Evolutionary conservation across 2,888 invertebrate species (phyloP).

Genomic region (Trissoscelio sp.): DNA sequence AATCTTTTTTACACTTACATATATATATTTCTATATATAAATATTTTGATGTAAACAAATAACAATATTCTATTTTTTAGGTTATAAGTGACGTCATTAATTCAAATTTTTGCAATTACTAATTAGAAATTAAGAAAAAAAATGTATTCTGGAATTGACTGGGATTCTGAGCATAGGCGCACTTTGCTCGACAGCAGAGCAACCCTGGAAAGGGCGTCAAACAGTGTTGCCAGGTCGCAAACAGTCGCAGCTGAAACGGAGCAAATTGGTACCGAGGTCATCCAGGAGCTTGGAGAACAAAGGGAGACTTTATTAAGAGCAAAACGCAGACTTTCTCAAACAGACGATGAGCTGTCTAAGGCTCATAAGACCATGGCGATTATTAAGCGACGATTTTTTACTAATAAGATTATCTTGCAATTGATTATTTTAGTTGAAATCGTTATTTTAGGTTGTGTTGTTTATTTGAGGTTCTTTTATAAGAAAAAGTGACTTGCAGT

Average conservation of each 20-base stretch:
- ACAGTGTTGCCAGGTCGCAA: constrained; percentile 86
- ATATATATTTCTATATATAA: too few species aligned
- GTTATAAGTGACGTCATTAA: too few species aligned
- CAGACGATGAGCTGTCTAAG: constrained; percentile 88
- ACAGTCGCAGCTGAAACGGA: constrained; percentile 92
- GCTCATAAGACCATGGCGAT: constrained; percentile 87
- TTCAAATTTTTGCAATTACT: too few species aligned
- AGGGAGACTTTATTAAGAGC: constrained; percentile 89
- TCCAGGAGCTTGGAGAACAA: constrained; percentile 90
- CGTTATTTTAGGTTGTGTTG: constrained; percentile 86
- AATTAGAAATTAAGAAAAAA: too few species aligned
- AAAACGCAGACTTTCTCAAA: constrained; percentile 88
- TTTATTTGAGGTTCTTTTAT: constrained; percentile 87
- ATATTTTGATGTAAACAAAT: too few species aligned
- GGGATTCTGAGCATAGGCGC: constrained; percentile 86
- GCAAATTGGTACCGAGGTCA: constrained; percentile 90
- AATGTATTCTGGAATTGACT: constrained; percentile 82
- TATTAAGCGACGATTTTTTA: constrained; percentile 89
- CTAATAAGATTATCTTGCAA: constrained; percentile 90
- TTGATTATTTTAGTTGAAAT: constrained; percentile 90
- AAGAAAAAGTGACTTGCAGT: constrained; percentile 68
- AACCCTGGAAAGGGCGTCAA: constrained; percentile 85
- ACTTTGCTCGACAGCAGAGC: constrained; percentile 85
- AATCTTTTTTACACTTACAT: too few species aligned
- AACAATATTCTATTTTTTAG: too few species aligned